A percentile compares a stretch with the other conserved stretches of the same genome.
Evolutionary conservation across 2,113 vertebrate species (phyloP).

Genomic region (Grantiella picta): DNA sequence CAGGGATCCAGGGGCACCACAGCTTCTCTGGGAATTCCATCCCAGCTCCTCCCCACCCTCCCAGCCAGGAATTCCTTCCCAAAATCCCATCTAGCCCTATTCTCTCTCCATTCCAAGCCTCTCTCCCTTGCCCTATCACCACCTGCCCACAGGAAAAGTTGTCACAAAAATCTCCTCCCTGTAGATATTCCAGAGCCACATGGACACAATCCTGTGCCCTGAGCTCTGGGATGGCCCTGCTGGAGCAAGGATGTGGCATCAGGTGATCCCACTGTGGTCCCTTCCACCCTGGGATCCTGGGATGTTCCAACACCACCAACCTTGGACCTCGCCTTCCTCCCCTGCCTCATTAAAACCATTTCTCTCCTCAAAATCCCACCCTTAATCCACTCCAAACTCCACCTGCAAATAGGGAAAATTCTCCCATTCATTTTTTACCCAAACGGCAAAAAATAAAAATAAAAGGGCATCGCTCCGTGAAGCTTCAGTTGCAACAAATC

Average conservation of each 20-base stretch:
- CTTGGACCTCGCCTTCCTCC: not conserved
- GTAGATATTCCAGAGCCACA: no score
- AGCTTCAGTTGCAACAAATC: not conserved
- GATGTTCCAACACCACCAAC: not conserved
- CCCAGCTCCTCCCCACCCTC: not conserved
- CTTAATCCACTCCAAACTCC: not conserved
- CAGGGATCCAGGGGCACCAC: not conserved
- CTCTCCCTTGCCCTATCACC: no score
- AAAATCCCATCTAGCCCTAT: no score
- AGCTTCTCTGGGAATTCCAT: not conserved
- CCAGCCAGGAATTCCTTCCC: not conserved
- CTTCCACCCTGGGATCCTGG: not conserved
- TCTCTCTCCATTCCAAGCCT: not conserved
- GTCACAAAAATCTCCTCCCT: no score
- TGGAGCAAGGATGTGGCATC: no score
- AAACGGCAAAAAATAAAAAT: rapidly evolving
- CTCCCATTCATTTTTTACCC: rapidly evolving
- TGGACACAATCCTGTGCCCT: no score
- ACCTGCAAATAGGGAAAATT: no score
- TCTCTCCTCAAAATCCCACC: not conserved
- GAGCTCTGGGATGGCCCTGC: no score
- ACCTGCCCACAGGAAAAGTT: no score
- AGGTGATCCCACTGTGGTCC: no score
- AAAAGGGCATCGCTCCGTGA: rapidly evolving
- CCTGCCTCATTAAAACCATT: not conserved